A percentile compares a stretch with the other conserved stretches of the same genome.
phyloP scores from a whole-genome alignment of 2,797 vertebrate species.

The Pempheris klunzingeri region DNA sequence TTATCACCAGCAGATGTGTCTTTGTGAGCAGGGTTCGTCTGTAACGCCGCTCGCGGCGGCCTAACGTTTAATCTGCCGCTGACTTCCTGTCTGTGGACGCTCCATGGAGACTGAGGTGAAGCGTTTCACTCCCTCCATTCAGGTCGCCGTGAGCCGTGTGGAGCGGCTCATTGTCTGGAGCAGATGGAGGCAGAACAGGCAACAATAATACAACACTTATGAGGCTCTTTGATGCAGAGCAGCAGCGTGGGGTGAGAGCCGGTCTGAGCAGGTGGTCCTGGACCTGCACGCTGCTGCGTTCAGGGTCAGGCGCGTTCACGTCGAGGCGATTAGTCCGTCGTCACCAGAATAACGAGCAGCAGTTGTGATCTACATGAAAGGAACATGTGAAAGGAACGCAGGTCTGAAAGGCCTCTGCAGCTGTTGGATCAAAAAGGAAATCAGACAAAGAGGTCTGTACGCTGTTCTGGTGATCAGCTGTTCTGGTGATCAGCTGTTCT shows the following conservation, averaged over 20 bases:
- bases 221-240: constrained; percentile 14
- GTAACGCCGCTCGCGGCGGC: not conserved
- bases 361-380: not conserved
- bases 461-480: no score
- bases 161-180: constrained; percentile 31
- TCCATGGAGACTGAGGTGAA: constrained; percentile 25
- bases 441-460: no score
- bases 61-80: not conserved
- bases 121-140: constrained; percentile 19
- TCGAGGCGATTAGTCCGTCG: not conserved
- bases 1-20: constrained; percentile 1
- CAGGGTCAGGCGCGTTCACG: not conserved
- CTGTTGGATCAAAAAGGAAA: no score
- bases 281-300: not conserved
- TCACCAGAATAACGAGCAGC: not conserved
- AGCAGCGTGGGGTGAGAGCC: not conserved
- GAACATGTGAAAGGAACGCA: not conserved
- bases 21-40: not conserved
- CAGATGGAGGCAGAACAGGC: constrained; percentile 38
- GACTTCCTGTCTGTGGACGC: constrained; percentile 30
- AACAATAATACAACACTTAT: constrained; percentile 28
- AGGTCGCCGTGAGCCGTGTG: not conserved
- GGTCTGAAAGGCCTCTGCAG: no score
- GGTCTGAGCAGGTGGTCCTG: not conserved
- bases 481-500: no score